Evolutionary conservation across 2,797 vertebrate species (phyloP), one percentile per base, ranked within the genome.

Genomic region (Pagetopsis macropterus): DNA sequence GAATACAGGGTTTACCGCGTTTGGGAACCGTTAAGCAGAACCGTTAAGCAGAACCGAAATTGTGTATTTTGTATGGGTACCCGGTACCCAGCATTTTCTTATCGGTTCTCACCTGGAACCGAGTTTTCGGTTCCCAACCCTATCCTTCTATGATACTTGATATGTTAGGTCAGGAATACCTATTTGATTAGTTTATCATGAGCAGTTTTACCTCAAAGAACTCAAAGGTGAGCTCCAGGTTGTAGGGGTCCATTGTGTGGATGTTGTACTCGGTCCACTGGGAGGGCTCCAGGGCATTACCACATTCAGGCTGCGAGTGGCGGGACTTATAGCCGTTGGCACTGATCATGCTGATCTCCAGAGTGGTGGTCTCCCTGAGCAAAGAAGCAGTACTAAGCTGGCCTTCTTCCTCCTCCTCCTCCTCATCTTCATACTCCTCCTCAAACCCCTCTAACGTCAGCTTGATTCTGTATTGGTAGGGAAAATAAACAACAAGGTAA

Each of bases 191-290:
- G 56, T 17, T 48, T 15, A 21, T 56, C 19, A 68, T 51, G 9
- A 16, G 17, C 9, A 4, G 10, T 2, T 3, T 74, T 79, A 98
- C 98, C 96, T 99, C 98, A 92, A 99, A 99, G 87, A 99, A 99
- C 90, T 99, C 97, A 88, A 99, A 98, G 60, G 96, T 96, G 55
- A 99, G 91, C 84, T 99, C 98, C 67, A 99, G 90, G 90, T 99
- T 99, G 87, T 98, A 96, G 4, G 98, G 98, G 59, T 97, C 96
- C 98, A 99, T 98, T 61, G 97, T 98, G 81, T 98, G 97, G 90
- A 99, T 96, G 5, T 93, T 96, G 88, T 99, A 99, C 65, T 99
- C 98, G 0, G 96, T 96, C 98, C 98, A 99, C 2, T 91, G 86
- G 19, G 94, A 91, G 9, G 94, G 91, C 85, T 97, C 97, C 75